Percentiles rank a stretch among this genome's conserved stretches.
These are phyloP conservation scores for Trissonchulus latispiculum DNA, from an alignment of 2,888 invertebrate species.

Conservation along the genomic window DNA sequence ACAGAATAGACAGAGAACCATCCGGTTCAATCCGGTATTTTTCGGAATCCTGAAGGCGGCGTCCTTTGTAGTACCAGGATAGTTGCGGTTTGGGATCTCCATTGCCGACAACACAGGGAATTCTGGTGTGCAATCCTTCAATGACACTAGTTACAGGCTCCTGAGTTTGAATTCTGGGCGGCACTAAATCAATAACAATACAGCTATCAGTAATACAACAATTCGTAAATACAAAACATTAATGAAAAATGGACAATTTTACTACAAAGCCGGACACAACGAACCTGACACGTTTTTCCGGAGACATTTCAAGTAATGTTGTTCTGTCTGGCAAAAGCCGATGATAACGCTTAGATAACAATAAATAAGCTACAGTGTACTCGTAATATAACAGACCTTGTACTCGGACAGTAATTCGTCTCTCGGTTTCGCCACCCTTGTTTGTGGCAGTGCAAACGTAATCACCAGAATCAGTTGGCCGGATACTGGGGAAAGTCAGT, in stretches of 20 bases:
- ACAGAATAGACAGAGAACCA: constrained; percentile 31
- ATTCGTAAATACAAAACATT: no score
- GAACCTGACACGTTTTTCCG: no score
- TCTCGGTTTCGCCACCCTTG: constrained; percentile 42
- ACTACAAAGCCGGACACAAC: no score
- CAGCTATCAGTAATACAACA: no score
- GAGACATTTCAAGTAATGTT: no score
- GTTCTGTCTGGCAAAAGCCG: no score
- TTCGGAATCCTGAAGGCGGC: not conserved
- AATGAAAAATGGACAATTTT: no score
- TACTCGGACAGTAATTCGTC: constrained; percentile 27
- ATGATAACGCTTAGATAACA: no score
- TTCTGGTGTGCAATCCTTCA: constrained; percentile 26
- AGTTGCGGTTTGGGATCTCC: constrained; percentile 17
- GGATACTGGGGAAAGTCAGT: constrained; percentile 12
- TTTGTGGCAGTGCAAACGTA: constrained; percentile 48
- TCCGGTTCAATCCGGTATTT: constrained; percentile 30
- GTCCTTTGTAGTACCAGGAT: not conserved
- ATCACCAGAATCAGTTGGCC: constrained; percentile 38
- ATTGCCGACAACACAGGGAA: constrained; percentile 23
- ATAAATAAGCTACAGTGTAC: not conserved
- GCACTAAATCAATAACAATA: constrained; percentile 23
- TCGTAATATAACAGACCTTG: constrained; percentile 10
- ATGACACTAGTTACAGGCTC: constrained; percentile 20
- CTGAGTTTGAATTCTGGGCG: constrained; percentile 25